Conservation (phyloP, 1,140 invertebrate genomes). For the Magallana angulata region DNA sequence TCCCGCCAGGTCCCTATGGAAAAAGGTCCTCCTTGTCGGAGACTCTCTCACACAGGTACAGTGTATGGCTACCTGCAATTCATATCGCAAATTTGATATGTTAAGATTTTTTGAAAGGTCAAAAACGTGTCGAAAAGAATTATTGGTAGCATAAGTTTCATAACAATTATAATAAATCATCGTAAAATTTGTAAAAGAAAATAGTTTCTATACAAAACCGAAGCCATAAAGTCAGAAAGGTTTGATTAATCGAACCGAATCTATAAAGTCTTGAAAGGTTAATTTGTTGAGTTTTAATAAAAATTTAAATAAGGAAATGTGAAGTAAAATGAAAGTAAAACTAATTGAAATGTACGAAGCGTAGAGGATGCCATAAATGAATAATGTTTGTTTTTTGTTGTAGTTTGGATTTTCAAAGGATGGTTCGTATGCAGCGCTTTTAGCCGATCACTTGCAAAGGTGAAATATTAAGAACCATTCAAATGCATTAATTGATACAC, state of each 20-base stretch:
- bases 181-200: background rate
- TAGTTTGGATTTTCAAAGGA: constrained; percentile 67
- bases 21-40: constrained; percentile 64
- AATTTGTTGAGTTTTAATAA: background rate
- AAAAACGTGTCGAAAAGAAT: no score
- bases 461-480: constrained; percentile 5
- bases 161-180: no score
- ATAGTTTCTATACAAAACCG: background rate
- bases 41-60: constrained; percentile 65
- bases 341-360: background rate
- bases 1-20: constrained; percentile 47
- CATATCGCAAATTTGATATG: no score
- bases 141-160: no score
- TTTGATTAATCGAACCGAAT: background rate
- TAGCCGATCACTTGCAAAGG: constrained; percentile 68
- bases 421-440: constrained; percentile 67
- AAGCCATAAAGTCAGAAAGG: background rate
- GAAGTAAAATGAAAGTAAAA: background rate
- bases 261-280: background rate
- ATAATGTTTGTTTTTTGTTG: constrained; percentile 54
- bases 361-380: background rate
- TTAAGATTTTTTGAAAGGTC: no score
- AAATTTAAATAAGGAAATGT: background rate
- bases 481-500: no score
- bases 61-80: no score